These are phyloP conservation scores for Cerastis leucographa DNA, from an alignment of 2,888 invertebrate species.

Conservation along the genomic window DNA sequence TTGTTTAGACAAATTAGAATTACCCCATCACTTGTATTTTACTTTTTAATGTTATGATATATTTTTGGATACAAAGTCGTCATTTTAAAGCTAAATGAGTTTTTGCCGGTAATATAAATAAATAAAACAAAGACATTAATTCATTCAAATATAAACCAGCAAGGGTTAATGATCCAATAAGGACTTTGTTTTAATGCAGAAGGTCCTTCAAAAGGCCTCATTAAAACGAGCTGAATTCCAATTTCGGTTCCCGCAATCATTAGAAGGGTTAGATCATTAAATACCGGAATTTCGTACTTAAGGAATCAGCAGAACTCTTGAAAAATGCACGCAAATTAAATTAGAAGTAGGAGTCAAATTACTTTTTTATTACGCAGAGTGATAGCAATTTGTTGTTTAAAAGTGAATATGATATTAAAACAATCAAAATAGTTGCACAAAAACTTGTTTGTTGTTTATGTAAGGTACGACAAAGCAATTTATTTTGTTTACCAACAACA, in stretches of 20 bases:
- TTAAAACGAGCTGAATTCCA: constrained; percentile 66
- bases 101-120: neutral
- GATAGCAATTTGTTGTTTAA: neutral
- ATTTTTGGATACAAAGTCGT: neutral
- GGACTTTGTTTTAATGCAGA: constrained; percentile 11
- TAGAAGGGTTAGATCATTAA: constrained; percentile 69
- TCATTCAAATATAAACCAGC: neutral
- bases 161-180: constrained; percentile 31
- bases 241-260: constrained; percentile 70
- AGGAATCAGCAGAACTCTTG: constrained; percentile 31
- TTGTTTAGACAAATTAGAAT: constrained; percentile 48
- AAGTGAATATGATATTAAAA: neutral
- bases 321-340: constrained; percentile 15
- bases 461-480: neutral
- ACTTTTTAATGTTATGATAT: constrained; percentile 13
- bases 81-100: constrained; percentile 16
- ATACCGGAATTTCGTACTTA: constrained; percentile 62
- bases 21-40: constrained; percentile 11
- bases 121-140: neutral
- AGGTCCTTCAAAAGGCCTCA: constrained; percentile 52
- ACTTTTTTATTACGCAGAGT: neutral
- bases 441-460: neutral
- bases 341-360: constrained; percentile 1
- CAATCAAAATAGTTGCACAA: neutral
- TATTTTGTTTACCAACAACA: constrained; percentile 2